Base-by-base conservation (phyloP, 2,888 invertebrate genomes). In the Cerceris ruficornis region DNA sequence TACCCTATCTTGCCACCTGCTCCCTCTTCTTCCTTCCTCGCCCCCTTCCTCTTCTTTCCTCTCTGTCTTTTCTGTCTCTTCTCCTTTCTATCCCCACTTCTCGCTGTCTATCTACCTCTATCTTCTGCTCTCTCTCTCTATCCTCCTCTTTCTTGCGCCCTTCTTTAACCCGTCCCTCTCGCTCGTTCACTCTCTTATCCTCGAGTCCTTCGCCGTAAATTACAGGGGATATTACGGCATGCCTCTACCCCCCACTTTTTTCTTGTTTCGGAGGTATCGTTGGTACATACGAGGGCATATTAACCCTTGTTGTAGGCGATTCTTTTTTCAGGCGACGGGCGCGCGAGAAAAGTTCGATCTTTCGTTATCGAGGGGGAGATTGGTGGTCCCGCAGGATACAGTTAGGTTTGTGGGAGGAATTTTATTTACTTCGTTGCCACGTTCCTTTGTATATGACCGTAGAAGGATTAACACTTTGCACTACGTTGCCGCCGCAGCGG, bases 1-100 rank as follows among this genome's bases (percentile, higher is more conserved):
- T 88, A 88, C 87, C 89, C 89, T 89, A 89, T 89, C 89, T 89
- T 87, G 88, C 90, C 90, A 90, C 90, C 90, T 90, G 89, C 90
- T 90, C 90, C 78, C 87, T 87, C 85, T 85, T 81, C 82, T 80
- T 80, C 75, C 80, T 81, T 77, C 80, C 28, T 50, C 49, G 15
- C 64, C 66, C 65, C 55, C 60, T 65, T 57, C 28, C 54, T 58
- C 70, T 60, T 41, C 41, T 62, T 54, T 50, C 42, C 65, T 50
- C 71, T 55, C 41, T 57, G 49, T 49, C 54, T 65, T 70, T 50
- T 46, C 64, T 49, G 57, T 67, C 54, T 57, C 65, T n/a, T 43
- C 58, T 2, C 60, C 65, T 39, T 57, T 77, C 14, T 61, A 52
- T 50, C 39, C 52, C 52, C 39, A 2, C n/a, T n/a, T 50, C n/a